Evolutionary conservation across 2,888 invertebrate genomes (phyloP).

Genomic region (Agriopis marginaria): DNA sequence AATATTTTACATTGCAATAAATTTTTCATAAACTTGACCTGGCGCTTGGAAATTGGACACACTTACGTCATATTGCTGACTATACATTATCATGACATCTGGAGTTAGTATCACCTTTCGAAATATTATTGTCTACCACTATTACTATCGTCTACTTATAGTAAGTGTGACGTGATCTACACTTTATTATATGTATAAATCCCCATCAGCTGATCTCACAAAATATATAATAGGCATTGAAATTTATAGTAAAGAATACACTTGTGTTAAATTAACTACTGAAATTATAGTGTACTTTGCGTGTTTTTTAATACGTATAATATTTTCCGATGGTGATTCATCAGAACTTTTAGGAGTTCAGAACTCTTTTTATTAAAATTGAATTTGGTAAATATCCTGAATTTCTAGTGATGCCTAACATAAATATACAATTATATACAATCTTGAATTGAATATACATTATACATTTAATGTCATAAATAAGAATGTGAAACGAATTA

Average conservation of each 20-base stretch:
- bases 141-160: no score
- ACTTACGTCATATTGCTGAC: constrained; percentile 2
- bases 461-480: neutral
- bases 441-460: neutral
- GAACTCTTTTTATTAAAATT: no score
- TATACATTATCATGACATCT: neutral
- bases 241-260: no score
- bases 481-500: constrained; percentile 3
- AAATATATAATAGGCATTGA: neutral
- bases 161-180: no score
- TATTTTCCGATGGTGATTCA: neutral
- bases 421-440: neutral
- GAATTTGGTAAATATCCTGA: neutral
- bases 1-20: neutral
- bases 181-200: neutral
- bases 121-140: neutral
- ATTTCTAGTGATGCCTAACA: neutral
- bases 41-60: neutral
- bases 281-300: no score
- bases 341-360: no score
- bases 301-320: no score
- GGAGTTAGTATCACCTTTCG: neutral
- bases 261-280: no score
- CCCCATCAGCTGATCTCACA: neutral
- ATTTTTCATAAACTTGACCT: constrained; percentile 6